Evolutionary conservation across 2,797 vertebrate genomes (phyloP).

Genomic region (Podargus strigoides): DNA sequence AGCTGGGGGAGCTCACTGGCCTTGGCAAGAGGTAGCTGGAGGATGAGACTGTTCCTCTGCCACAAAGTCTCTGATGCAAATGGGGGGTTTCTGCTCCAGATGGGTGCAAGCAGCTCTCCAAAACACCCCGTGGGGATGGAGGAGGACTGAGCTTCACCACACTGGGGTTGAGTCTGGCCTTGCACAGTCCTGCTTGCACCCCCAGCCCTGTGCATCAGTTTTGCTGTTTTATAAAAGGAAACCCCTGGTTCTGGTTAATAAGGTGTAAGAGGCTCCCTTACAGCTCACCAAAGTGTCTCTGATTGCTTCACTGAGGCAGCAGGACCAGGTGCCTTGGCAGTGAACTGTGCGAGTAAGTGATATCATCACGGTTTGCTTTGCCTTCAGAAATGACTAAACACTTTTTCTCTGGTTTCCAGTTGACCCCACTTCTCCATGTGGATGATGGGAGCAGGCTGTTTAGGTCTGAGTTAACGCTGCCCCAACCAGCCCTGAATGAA

Average conservation of each 20-base stretch:
- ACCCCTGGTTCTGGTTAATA: not conserved
- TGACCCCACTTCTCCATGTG: not conserved
- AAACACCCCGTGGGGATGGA: rapidly evolving
- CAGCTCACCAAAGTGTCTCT: not conserved
- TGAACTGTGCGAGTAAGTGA: not conserved
- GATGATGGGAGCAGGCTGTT: conserved; percentile 13
- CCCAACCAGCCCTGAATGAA: not conserved
- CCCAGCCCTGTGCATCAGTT: rapidly evolving
- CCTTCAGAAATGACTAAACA: conserved; percentile 41
- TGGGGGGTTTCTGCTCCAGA: not conserved
- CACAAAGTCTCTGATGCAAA: rapidly evolving
- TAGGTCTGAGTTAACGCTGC: not conserved
- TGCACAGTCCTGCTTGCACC: rapidly evolving
- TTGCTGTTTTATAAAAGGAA: not conserved
- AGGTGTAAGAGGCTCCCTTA: not conserved
- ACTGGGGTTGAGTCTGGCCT: not conserved
- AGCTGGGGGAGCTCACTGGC: not conserved
- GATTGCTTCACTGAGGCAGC: not conserved
- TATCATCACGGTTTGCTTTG: not conserved
- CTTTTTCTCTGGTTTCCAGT: conserved; percentile 51
- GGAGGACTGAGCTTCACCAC: not conserved
- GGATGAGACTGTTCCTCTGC: not conserved
- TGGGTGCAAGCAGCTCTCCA: not conserved
- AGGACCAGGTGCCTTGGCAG: conserved; percentile 23
- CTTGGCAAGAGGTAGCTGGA: not conserved